phyloP scores from a whole-genome alignment of 2,113 vertebrate species.

The Onychostruthus taczanowskii region DNA sequence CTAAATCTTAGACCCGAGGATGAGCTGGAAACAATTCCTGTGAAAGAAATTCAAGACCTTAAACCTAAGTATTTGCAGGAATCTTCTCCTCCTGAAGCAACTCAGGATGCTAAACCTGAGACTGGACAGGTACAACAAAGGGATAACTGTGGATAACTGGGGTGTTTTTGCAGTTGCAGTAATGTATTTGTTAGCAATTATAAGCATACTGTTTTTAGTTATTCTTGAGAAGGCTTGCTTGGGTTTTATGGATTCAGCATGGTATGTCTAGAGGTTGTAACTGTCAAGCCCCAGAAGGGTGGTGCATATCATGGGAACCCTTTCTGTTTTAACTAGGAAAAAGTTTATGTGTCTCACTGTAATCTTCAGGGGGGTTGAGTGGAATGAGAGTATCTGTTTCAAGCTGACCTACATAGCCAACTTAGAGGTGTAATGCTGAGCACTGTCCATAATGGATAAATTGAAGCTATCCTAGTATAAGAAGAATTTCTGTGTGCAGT shows the following conservation, averaged over 20 bases:
- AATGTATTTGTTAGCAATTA: background rate
- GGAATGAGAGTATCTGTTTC: background rate
- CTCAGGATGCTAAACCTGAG: background rate
- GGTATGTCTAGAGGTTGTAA: background rate
- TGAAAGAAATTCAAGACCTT: background rate
- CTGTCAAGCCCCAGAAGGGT: background rate
- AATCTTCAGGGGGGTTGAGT: background rate
- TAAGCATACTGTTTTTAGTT: background rate
- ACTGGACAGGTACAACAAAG: conserved; percentile 22
- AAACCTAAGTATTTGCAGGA: background rate
- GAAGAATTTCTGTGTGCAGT: background rate
- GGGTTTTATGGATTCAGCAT: background rate
- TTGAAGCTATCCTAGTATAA: background rate
- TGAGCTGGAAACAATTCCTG: background rate
- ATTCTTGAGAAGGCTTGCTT: background rate
- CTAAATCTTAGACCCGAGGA: background rate
- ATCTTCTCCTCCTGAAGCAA: background rate
- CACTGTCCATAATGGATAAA: background rate
- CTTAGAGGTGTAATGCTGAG: background rate
- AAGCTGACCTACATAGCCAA: background rate
- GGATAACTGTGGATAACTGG: background rate
- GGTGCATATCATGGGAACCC: background rate
- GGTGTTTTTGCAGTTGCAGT: background rate
- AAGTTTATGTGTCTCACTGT: background rate
- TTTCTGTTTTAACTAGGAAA: background rate